phyloP scores from a whole-genome alignment of 2,888 invertebrate genomes.

The Lasioglossum zephyrum region DNA sequence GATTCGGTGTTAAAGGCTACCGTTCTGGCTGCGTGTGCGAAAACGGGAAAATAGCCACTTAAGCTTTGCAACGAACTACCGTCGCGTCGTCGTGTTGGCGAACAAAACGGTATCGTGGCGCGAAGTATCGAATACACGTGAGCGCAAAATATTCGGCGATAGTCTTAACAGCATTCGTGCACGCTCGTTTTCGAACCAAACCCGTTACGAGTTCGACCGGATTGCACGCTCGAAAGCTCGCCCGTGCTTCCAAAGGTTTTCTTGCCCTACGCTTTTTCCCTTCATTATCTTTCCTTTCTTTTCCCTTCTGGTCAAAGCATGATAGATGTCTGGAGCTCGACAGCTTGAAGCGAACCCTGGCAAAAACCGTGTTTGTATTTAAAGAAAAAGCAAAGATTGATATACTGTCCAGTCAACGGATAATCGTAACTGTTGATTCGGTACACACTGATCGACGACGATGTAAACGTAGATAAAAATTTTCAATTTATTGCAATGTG shows the following conservation, averaged over 20 bases:
- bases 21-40: slow-evolving; percentile 27
- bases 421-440: slow-evolving; percentile 5
- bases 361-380: slow-evolving; percentile 2
- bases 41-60: slow-evolving; percentile 45
- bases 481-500: not conserved
- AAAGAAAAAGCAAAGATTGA: not conserved
- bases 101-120: slow-evolving; percentile 23
- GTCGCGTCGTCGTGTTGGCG: not conserved
- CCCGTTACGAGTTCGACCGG: slow-evolving; percentile 35
- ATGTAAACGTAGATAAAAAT: not conserved
- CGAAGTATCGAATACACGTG: not conserved
- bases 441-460: not conserved
- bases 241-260: slow-evolving; percentile 25
- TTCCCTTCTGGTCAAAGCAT: not conserved
- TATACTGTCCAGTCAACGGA: not conserved
- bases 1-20: slow-evolving; percentile 25
- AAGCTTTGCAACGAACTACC: slow-evolving; percentile 29
- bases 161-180: slow-evolving; percentile 41
- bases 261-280: not conserved
- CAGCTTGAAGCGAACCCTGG: not conserved
- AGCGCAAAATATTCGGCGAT: slow-evolving; percentile 22
- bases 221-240: slow-evolving; percentile 18
- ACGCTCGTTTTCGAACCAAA: slow-evolving; percentile 25
- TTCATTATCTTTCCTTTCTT: slow-evolving; percentile 16
- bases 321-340: not conserved